Percentiles rank a stretch among this genome's conserved stretches.
These are phyloP conservation scores for Tenthredo livida DNA, from an alignment of 2,888 invertebrate species.

Conservation along the genomic window DNA sequence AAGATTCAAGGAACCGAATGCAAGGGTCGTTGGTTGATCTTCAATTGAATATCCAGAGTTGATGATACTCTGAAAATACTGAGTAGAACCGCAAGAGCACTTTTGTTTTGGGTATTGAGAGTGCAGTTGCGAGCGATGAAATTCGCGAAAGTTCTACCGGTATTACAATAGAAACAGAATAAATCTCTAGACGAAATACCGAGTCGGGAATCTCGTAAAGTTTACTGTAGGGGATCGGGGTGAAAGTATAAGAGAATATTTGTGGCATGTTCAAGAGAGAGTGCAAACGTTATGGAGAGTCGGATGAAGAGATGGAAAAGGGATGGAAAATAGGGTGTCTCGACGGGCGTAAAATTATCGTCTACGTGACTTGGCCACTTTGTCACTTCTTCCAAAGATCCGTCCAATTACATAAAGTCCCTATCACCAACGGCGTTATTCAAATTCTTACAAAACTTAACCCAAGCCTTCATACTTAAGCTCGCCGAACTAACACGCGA, in stretches of 20 bases:
- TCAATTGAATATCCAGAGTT: neutral
- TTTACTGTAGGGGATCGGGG: neutral
- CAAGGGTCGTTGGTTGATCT: neutral
- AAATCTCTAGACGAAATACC: conserved; percentile 18
- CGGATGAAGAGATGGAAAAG: neutral
- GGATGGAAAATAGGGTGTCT: neutral
- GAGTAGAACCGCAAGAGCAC: neutral
- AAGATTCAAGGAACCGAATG: neutral
- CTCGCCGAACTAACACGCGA: conserved; percentile 26
- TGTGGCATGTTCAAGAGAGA: neutral
- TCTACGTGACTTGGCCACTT: conserved; percentile 50
- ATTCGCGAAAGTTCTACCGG: neutral
- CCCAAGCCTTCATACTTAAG: conserved; percentile 36
- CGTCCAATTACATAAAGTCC: conserved; percentile 47
- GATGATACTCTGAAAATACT: neutral
- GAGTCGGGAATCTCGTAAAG: conserved; percentile 8
- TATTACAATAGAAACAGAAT: conserved; percentile 12
- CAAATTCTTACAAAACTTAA: conserved; percentile 47
- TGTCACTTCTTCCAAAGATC: conserved; percentile 44
- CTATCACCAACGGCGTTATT: conserved; percentile 44
- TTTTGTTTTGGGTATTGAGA: neutral
- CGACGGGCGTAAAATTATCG: conserved; percentile 37
- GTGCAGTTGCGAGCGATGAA: neutral
- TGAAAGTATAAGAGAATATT: conserved; percentile 14
- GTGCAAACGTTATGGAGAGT: neutral